Evolutionary conservation across 1,140 invertebrate species (phyloP), one percentile per base, ranked within the genome.

Genomic region (Eulimnadia texana): DNA sequence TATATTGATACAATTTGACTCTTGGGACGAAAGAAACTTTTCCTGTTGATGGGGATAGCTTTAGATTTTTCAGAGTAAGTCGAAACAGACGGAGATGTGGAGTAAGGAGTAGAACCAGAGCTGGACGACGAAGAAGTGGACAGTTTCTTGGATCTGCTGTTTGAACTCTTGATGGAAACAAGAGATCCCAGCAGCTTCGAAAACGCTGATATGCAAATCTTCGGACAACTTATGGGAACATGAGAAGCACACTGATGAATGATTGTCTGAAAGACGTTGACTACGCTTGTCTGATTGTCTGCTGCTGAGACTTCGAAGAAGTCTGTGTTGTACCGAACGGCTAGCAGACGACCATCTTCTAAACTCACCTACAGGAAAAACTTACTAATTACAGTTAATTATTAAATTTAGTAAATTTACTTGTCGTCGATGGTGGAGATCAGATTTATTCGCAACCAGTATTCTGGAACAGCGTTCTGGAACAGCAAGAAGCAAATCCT

Each of bases 231-330:
- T 42, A 42, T 9, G 16, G 33, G 33, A 42, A 42, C 33, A 9
- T 42, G 33, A 16, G 33, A 42, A 9, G 16, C 16, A 16, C 33
- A 42, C 33, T 42, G 33, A 22, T 58, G 28, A 29, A 58, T 58
- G 20, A 58, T 10, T 33, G 27, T 27, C 55, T 58, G 55, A 20
- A 58, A 58, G 11, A 33, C 55, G 10, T 20, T 10, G 22, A 25
- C 11, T 20, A 58, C 22, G 13, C 28, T 42, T 22, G 55, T 25
- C 13, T 27, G 19, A 33, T 58, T 58, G 24, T 58, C 55, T 20
- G 55, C 55, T 42, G 55, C 55, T 33, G 55, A 58, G 9, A 27
- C 55, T 58, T 58, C 55, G 6, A 28, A 58, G 42, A 58, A 58
- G 10, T n/a, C 13, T 6, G 23, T 33, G 0, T 58, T 42, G 42